These are phyloP conservation scores for Buphagus erythrorhynchus DNA, from an alignment of 2,797 vertebrate genomes.

Conservation along the genomic window DNA sequence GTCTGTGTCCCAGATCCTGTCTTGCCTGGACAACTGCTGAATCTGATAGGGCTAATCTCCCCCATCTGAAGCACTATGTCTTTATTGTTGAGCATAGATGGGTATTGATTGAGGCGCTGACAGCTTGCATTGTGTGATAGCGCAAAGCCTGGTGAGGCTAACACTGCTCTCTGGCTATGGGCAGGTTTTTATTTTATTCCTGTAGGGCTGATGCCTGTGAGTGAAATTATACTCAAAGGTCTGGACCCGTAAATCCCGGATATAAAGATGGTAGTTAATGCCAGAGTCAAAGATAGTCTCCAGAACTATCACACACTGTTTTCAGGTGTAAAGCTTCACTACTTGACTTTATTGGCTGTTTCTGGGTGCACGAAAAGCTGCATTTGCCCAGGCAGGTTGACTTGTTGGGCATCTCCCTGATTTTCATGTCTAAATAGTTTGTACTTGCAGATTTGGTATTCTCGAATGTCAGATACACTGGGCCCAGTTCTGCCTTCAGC, in stretches of 20 bases:
- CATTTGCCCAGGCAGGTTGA: slow-evolving; percentile 30
- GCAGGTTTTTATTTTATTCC: background rate
- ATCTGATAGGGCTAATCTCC: slow-evolving; percentile 25
- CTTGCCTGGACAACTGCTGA: background rate
- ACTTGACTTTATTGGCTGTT: background rate
- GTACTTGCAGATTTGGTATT: background rate
- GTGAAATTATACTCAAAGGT: slow-evolving; percentile 3
- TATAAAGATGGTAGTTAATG: background rate
- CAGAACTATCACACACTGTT: background rate
- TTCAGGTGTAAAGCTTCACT: background rate
- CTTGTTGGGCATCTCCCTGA: slow-evolving; percentile 26
- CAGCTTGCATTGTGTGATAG: background rate
- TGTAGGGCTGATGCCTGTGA: background rate
- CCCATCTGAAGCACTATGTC: background rate
- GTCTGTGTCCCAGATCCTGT: background rate
- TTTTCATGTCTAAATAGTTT: slow-evolving; percentile 23
- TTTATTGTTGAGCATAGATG: background rate
- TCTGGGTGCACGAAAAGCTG: background rate
- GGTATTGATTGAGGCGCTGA: slow-evolving; percentile 22
- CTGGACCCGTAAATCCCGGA: background rate
- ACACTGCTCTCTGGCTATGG: background rate
- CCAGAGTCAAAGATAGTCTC: background rate
- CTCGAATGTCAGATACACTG: background rate
- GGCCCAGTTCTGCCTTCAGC: background rate
- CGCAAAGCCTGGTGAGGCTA: background rate